Evolutionary conservation across 1,140 invertebrate genomes (phyloP), one percentile per base, ranked within the genome.

Genomic region (Platyura marginata): DNA sequence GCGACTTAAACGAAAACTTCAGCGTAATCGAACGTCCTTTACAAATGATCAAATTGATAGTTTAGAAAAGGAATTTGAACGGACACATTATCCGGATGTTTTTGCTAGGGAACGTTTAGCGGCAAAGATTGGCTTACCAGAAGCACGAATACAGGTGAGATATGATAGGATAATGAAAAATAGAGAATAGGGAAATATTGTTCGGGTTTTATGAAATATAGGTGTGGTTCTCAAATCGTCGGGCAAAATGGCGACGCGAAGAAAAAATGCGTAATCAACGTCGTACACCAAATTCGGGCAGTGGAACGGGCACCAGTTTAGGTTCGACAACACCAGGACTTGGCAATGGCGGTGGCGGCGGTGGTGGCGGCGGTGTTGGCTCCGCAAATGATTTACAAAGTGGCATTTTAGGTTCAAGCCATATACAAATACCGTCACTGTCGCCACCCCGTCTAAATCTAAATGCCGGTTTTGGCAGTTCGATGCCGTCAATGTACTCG

Each of bases 21-120:
- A 98, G 66, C 71, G 95, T 48, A 98, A 98, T 66, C 71, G 95
- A 51, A 99, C 95, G 43, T 97, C 93, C 44, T 98, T 98, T 65
- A 96, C 91, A 48, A 96, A 95, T 57, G 91, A 97, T 54, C 95
- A 99, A 67, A 96, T 98, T 51, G 95, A 99, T 62, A 91, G 88
- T 49, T 70, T 99, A 44, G 96, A 99, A 67, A 93, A 20, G 62
- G 87, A 89, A 64, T 91, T 90, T 63, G 85, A 90, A 61, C 66
- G 86, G 47, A 92, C 89, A 1, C 90, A 94, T 65, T 77, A 77
- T 51, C 59, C 59, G 2, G 59, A 61, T 62, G 93, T 97, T 2
- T 97, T 96, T 68, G 91, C 92, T 1, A 70, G 94, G 45, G 94
- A 98, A 64, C 66, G 89, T 55, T 72, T 98, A 43, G 94, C 94